Evolutionary conservation across 2,888 invertebrate genomes (phyloP), one percentile per base, ranked within the genome.

Genomic region (Iphiclides podalirius): DNA sequence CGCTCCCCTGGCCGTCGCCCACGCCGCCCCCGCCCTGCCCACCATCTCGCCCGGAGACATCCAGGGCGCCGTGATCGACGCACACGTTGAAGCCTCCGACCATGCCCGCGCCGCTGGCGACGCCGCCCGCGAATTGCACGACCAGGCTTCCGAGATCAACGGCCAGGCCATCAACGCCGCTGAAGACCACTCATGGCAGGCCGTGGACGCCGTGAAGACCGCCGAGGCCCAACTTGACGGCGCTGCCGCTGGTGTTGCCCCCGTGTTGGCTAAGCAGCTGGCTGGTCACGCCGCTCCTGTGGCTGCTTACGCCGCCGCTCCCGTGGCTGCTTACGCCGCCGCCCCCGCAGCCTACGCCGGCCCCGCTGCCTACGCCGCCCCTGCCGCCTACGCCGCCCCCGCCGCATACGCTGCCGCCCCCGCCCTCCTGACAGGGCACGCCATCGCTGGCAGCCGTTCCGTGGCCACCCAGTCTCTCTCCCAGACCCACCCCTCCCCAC

Each of bases 141-240:
- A 89, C 80, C 86, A 88, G 63, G 82, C 85, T 55, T 63, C 82
- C 57, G 88, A 88, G 55, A 61, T 80, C 64, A 85, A 85, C 42
- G 87, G 85, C 47, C 82, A 72, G 59, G 86, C 84, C 55, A 65
- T 84, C 67, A 87, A 89, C 77, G 84, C 87, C 60, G 89, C 86
- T 47, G 85, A 79, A 54, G 85, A 84, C 66, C 80, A 87, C 75
- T 81, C 83, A 13, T 88, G 88, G 85, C 84, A 84, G 59, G 79
- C 82, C 31, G 74, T 86, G 28, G 87, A 87, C 56, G 84, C 88
- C 54, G 86, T 70, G 49, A 79, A 84, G 72, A 87, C 87, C 69
- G 77, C 66, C 1, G 74, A 83, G 61, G 87, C 87, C 59, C 79
- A 81, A 58, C 56, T 83, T 42, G 87, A 88, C 66, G 87, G 87